Evolutionary conservation across 2,113 vertebrate species (phyloP), one percentile per base, ranked within the genome.

Genomic region (Promerops cafer): DNA sequence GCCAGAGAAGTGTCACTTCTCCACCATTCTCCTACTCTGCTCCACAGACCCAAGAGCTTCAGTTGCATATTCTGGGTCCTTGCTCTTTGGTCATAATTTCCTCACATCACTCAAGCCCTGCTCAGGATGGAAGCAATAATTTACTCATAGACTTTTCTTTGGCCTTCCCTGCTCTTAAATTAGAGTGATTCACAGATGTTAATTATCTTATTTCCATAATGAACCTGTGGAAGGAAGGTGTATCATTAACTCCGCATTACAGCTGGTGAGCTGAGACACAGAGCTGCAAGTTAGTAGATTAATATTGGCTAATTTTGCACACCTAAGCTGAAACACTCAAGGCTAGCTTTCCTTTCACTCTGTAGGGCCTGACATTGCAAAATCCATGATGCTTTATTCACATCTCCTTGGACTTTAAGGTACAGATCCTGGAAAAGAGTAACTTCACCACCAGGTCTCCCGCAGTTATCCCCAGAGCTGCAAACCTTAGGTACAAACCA

Each of bases 151-250:
- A 63, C 86, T 89, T 87, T 83, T 83, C 72, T 92, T 92, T 90
- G 85, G 95, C 68, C 88, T 90, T 92, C 86, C n/a, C 22, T 60
- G 52, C 77, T 94, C 85, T 92, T 97, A 90, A 90, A 77, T 89
- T 71, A 87, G 52, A 74, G 44, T 37, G 71, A 91, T 91, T 87
- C 80, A 68, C 93, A 89, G 91, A 42, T 85, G 84, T 79, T 95
- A 93, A 96, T 96, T 93, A 93, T 72, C 89, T 93, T 91, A 94
- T 95, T 96, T 96, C 91, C 83, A 96, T 94, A 95, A 95, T 84
- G 74, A 95, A 89, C 61, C 81, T 10, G 6, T 84, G 53, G 72
- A 93, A 96, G 45, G 66, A 94, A 40, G 49, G 56, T 90, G 47
- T 95, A 71, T 89, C 87, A 93, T 95, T 96, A 95, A 94, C 57